These are phyloP conservation scores for Scolopax bukidnonensis DNA, from an alignment of 2,797 vertebrate species.

Conservation along the genomic window DNA sequence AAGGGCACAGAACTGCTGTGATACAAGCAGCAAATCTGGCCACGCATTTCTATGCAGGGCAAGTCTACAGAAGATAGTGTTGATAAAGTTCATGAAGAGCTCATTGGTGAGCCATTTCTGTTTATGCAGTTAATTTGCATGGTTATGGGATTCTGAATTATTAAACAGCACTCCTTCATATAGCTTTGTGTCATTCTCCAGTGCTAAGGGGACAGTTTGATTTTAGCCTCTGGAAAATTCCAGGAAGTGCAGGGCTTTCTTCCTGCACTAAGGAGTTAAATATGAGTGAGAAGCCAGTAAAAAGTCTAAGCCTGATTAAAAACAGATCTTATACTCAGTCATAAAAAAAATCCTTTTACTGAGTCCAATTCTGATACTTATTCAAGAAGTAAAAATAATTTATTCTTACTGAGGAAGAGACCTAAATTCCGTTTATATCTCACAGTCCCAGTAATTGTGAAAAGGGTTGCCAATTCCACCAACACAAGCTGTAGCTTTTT, in stretches of 20 bases:
- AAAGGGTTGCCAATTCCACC: constrained; percentile 3
- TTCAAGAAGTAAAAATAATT: constrained; percentile 40
- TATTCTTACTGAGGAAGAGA: constrained; percentile 31
- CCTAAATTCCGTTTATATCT: background rate
- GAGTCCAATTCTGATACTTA: constrained; percentile 7
- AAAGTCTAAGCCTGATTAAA: constrained; percentile 24
- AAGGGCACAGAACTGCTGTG: background rate
- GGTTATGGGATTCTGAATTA: constrained; percentile 38
- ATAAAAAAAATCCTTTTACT: background rate
- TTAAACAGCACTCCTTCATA: background rate
- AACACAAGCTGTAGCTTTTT: background rate
- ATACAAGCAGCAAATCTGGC: background rate
- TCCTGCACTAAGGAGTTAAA: background rate
- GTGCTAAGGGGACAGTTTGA: background rate
- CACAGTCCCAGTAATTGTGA: background rate
- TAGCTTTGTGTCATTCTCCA: background rate
- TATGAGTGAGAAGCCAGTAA: background rate
- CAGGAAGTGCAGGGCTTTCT: background rate
- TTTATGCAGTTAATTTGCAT: constrained; percentile 18
- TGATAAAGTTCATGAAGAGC: background rate
- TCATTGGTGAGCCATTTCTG: background rate
- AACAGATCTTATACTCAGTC: background rate
- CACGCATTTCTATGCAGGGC: background rate
- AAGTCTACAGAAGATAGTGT: background rate
- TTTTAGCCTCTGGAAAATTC: constrained; percentile 41